Evolutionary conservation across 2,113 vertebrate genomes (phyloP), one percentile per base, ranked within the genome.

Genomic region (Aramus guarauna): DNA sequence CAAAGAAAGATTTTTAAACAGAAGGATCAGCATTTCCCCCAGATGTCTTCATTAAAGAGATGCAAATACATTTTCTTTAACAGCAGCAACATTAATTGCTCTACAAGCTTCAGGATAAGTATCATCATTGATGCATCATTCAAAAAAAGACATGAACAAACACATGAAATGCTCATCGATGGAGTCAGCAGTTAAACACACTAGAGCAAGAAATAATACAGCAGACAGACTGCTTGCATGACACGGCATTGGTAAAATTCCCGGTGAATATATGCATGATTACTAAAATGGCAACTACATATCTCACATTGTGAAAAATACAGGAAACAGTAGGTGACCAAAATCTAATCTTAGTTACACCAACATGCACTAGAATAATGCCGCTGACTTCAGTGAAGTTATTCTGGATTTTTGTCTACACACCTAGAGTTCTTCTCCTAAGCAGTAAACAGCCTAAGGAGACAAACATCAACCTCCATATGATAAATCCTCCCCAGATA

Each of bases 81-180:
- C 85, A 92, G 90, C 95, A 95, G 73, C 88, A 96, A 92, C 92
- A 96, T 97, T 92, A 97, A 96, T 96, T 97, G 63, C 90, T 92
- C 50, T 81, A 77, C 79, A 66, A 90, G 89, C 81, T 85, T 77
- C 94, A 96, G 73, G 75, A 8, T 67, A 92, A 97, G 86, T 92
- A 72, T 93, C 91, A 88, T 67, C 95, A 66, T 10, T 96, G 96
- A 97, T 72, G 96, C 79, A 95, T 91, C 91, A 88, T 92, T 85
- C 52, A 88, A 30, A 97, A 91, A 94, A 81, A 88, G 56, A 89
- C 39, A 80, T 55, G 87, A 93, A 96, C 90, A 96, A 96, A 95
- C 87, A 63, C 80, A 81, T 18, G 56, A 92, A 95, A 92, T 50
- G 53, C 59, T 95, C 88, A 60, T 87, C 1, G 20, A 47, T 43